A percentile compares a stretch with the other conserved stretches of the same genome.
Conservation (phyloP, 1,140 invertebrate genomes). For the Drosophila kikkawai region DNA sequence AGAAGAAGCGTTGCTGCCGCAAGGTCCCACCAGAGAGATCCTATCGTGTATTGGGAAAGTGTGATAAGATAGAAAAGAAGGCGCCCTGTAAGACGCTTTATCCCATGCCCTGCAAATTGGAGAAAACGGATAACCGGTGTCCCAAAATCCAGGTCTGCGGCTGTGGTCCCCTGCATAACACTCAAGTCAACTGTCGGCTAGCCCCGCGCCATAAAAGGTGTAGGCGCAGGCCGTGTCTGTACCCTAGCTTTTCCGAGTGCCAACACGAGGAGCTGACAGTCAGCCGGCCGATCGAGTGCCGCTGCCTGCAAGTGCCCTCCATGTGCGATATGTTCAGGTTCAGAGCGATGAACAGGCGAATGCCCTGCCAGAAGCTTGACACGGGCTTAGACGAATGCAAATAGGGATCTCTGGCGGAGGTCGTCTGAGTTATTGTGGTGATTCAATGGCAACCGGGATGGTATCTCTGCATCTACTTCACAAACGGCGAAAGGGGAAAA, state of each 20-base stretch:
- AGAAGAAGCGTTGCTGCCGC: conserved; percentile 19
- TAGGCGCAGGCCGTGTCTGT: conserved; percentile 22
- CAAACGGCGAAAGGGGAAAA: neutral
- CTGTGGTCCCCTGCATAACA: neutral
- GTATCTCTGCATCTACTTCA: neutral
- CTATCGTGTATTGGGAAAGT: neutral
- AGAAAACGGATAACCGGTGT: neutral
- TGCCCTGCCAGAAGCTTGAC: neutral
- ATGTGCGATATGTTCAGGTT: conserved; percentile 2
- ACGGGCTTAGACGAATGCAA: neutral
- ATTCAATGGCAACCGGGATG: neutral
- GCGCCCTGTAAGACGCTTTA: neutral
- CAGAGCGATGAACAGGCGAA: neutral
- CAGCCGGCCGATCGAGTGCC: conserved; percentile 23
- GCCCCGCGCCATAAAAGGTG: neutral
- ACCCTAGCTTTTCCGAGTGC: conserved; percentile 59
- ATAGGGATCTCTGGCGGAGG: neutral
- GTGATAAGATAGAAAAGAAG: neutral
- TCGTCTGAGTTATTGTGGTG: conserved; percentile 1
- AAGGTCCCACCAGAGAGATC: conserved; percentile 13
- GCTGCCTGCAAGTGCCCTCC: conserved; percentile 1
- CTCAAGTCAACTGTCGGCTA: neutral
- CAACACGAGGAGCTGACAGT: conserved; percentile 1
- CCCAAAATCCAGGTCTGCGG: conserved; percentile 20
- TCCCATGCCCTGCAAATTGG: conserved; percentile 21